A percentile compares a stretch with the other conserved stretches of the same genome.
These are phyloP conservation scores for Crepidodera aurea DNA, from an alignment of 2,888 invertebrate species.

Conservation along the genomic window DNA sequence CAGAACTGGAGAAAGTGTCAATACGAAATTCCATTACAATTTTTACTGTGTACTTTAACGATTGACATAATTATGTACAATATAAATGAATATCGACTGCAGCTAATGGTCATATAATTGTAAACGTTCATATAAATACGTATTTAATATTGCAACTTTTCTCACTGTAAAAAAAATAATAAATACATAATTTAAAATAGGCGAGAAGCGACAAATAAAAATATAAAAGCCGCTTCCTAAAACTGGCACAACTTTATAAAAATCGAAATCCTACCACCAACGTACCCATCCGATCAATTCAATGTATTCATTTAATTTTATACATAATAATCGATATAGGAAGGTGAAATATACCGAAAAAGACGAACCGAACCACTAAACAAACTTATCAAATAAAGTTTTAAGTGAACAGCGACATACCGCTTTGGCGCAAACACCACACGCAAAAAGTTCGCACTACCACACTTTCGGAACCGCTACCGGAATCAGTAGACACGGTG, in stretches of 20 bases:
- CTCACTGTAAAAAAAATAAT: too few species aligned
- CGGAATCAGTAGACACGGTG: constrained; percentile 38
- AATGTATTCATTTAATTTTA: constrained; percentile 33
- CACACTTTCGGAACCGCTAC: constrained; percentile 29
- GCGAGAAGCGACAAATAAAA: too few species aligned
- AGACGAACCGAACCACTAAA: constrained; percentile 14
- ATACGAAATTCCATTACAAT: too few species aligned
- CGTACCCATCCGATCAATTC: constrained; percentile 45
- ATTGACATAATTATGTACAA: too few species aligned
- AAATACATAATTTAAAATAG: too few species aligned
- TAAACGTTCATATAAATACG: too few species aligned
- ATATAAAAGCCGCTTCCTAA: not conserved
- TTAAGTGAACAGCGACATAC: constrained; percentile 28
- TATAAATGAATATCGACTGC: too few species aligned
- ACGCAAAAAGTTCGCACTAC: constrained; percentile 47
- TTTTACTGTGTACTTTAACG: too few species aligned
- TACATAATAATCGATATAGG: constrained; percentile 22
- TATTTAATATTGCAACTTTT: too few species aligned
- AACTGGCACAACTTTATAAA: constrained; percentile 9
- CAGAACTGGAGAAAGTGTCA: too few species aligned
- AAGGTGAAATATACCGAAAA: constrained; percentile 14
- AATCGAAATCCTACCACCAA: constrained; percentile 38
- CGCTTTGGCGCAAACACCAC: constrained; percentile 33
- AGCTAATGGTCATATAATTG: too few species aligned
- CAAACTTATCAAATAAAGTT: constrained; percentile 1